Evolutionary conservation across 2,888 invertebrate species (phyloP), one percentile per base, ranked within the genome.

Genomic region (Gasteruption jaculator): DNA sequence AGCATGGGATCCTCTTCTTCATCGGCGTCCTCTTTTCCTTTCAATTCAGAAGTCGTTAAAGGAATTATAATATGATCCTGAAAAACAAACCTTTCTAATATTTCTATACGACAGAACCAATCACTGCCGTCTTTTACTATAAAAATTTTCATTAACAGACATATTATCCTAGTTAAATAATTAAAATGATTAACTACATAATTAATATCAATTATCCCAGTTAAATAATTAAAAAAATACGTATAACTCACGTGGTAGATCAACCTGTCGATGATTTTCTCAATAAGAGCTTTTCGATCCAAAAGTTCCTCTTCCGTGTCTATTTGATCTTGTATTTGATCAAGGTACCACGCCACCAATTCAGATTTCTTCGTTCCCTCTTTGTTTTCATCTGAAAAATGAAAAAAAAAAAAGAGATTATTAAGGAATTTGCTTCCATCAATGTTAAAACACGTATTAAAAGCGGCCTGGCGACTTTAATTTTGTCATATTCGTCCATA

Each of bases 281-380:
- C 94, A 16, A 94, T 85, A 16, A 97, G 74, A 10, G 82, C 82
- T 73, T 94, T 96, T 62, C 86, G 82, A 60, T 92, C 87, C 1
- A 93, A 70, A 22, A 96, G 73, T 57, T 97, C 95, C 14, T 89
- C 88, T 66, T 97, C 96, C 1, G 82, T 80, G 60, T 97, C 94
- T 46, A 97, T 87, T 58, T 89, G 85, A 46, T 85, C 83, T 52
- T 87, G 85, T 39, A 94, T 80, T 64, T 90, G 85, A 60, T 87
- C 85, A 53, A 97, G 73, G 71, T 95, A 99, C 96, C 97, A 97
- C 54, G 86, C 85, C 20, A 96, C 83, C 2, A 99, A 76, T 34
- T 91, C 86, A 54, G 86, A 87, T 57, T 86, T 82, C 48, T 77
- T 80, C 71, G 83, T 79, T 2, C 88, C 88, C 32, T 85, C 82